Evolutionary conservation across 2,888 invertebrate species (phyloP).

Genomic region (Melieria omissa): DNA sequence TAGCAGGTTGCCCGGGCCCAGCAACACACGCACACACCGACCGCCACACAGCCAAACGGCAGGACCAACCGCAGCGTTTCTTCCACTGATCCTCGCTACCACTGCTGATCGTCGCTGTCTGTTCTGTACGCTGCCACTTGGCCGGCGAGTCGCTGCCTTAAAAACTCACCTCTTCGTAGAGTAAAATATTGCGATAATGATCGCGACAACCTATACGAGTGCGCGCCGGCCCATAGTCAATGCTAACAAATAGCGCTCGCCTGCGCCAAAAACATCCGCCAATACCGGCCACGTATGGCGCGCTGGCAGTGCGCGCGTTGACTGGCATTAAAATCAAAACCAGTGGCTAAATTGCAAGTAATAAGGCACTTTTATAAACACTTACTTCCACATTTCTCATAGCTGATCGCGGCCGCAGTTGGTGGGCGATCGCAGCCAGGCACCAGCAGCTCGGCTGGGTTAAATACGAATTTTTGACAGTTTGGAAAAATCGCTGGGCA

Average conservation of each 20-base stretch:
- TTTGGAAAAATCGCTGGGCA: slow-evolving; percentile 63
- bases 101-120: background rate
- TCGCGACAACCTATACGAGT: slow-evolving; percentile 54
- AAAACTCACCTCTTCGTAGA: slow-evolving; percentile 24
- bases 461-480: slow-evolving; percentile 61
- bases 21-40: background rate
- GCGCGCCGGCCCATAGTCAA: slow-evolving; percentile 58
- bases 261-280: slow-evolving; percentile 61
- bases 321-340: slow-evolving; percentile 59
- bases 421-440: slow-evolving; percentile 54
- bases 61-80: slow-evolving; percentile 61
- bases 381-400: slow-evolving; percentile 47
- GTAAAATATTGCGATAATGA: slow-evolving; percentile 59
- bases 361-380: slow-evolving; percentile 63
- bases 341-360: slow-evolving; percentile 66
- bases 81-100: background rate
- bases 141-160: slow-evolving; percentile 21
- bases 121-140: background rate
- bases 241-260: slow-evolving; percentile 43
- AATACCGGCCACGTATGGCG: slow-evolving; percentile 40
- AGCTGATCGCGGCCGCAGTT: slow-evolving; percentile 53
- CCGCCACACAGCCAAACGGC: background rate
- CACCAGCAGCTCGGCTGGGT: slow-evolving; percentile 33
- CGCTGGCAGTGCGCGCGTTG: background rate
- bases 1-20: slow-evolving; percentile 41